Evolutionary conservation across 2,888 invertebrate genomes (phyloP).

Genomic region (Sthenelais limicola): DNA sequence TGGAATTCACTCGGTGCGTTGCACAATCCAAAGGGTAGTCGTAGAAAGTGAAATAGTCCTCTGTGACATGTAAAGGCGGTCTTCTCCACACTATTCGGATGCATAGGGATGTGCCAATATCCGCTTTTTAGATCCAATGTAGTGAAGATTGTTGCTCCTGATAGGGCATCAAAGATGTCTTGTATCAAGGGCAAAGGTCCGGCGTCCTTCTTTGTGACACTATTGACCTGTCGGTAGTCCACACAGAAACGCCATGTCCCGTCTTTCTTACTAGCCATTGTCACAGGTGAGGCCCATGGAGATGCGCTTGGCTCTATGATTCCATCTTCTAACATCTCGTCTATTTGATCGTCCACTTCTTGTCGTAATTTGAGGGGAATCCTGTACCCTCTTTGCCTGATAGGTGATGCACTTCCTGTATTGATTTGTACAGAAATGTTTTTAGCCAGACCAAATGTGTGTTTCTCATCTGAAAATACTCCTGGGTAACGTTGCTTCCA

Average conservation of each 20-base stretch:
- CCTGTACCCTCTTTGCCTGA: background rate
- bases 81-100: conserved; percentile 38
- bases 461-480: background rate
- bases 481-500: background rate
- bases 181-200: conserved; percentile 45
- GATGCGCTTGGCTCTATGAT: background rate
- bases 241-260: conserved; percentile 43
- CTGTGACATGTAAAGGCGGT: conserved; percentile 41
- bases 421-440: background rate
- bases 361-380: background rate
- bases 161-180: conserved; percentile 47
- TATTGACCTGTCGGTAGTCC: conserved; percentile 44
- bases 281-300: background rate
- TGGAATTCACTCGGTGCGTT: conserved; percentile 47
- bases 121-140: conserved; percentile 43
- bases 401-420: conserved; percentile 4
- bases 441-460: background rate
- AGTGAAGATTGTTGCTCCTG: conserved; percentile 35
- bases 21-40: conserved; percentile 45
- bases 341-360: background rate
- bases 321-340: background rate
- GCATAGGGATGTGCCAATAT: conserved; percentile 45
- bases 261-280: background rate
- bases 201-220: conserved; percentile 34
- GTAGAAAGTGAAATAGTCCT: conserved; percentile 43